These are phyloP conservation scores for Heliconius erato DNA, from an alignment of 2,888 invertebrate genomes.

Conservation along the genomic window DNA sequence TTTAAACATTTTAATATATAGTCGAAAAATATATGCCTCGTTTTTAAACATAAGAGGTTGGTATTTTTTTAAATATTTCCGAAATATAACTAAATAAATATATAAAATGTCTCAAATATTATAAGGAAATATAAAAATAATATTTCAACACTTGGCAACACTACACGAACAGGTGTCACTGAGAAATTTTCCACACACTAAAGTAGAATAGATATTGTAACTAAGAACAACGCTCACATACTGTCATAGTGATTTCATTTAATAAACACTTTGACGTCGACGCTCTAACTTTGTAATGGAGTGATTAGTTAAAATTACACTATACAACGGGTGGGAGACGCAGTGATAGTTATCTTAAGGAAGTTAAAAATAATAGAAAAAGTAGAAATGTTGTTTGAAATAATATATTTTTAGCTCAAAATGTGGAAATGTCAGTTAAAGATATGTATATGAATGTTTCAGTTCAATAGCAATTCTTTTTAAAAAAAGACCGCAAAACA, in stretches of 20 bases:
- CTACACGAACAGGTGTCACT: slow-evolving; percentile 1
- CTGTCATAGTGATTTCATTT: slow-evolving; percentile 39
- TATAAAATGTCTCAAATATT: neutral
- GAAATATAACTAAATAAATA: neutral
- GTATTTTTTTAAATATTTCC: neutral
- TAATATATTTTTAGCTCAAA: too few relatives aligned
- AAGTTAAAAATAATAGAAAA: too few relatives aligned
- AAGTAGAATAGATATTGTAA: slow-evolving; percentile 12
- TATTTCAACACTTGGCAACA: neutral
- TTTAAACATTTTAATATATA: neutral
- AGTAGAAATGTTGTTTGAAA: too few relatives aligned
- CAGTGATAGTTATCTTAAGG: neutral
- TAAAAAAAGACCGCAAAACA: too few relatives aligned
- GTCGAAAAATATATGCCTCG: neutral
- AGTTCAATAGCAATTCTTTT: too few relatives aligned
- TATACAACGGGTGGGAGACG: neutral
- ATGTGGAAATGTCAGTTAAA: too few relatives aligned
- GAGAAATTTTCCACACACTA: slow-evolving; percentile 41
- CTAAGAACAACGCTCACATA: slow-evolving; percentile 35
- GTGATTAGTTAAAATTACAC: slow-evolving; percentile 35
- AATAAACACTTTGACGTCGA: slow-evolving; percentile 39
- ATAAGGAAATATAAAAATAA: neutral
- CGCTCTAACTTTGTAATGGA: slow-evolving; percentile 47
- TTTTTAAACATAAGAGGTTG: neutral
- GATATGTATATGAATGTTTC: too few relatives aligned